Evolutionary conservation across 2,113 vertebrate genomes (phyloP).

Genomic region (Cyrtonyx montezumae): DNA sequence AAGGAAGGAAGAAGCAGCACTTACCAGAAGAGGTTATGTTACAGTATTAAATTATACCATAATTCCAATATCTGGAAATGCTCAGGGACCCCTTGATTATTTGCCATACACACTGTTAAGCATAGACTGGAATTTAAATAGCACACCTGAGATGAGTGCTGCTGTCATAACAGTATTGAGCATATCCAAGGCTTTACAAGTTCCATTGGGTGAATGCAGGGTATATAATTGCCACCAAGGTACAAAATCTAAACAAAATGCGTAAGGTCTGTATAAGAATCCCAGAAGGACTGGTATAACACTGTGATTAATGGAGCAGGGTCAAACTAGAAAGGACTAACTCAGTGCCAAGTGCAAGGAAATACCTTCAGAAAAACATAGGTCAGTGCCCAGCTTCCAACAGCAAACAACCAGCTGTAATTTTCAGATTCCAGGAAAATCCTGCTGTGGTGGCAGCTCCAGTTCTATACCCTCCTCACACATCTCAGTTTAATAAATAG

Average conservation of each 20-base stretch:
- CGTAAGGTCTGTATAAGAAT: neutral
- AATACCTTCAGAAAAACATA: neutral
- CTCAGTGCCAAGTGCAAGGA: neutral
- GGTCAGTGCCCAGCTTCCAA: neutral
- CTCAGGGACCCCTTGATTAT: neutral
- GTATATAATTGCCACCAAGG: neutral
- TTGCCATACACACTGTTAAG: neutral
- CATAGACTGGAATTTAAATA: rapidly evolving
- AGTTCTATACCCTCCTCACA: neutral
- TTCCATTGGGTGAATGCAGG: neutral
- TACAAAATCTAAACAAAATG: neutral
- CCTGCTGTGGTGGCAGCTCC: neutral
- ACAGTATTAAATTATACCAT: neutral
- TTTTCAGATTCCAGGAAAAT: neutral
- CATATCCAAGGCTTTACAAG: neutral
- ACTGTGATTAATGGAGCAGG: neutral
- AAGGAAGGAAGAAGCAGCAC: neutral
- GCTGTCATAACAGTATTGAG: neutral
- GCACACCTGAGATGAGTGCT: neutral
- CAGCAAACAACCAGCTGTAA: neutral
- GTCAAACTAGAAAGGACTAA: neutral
- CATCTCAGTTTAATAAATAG: neutral
- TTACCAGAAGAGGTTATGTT: neutral
- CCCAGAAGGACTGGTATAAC: neutral
- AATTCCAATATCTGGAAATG: neutral